Percentiles rank a stretch among this genome's conserved stretches.
Conservation (phyloP, 2,797 vertebrate genomes). For the Tragelaphus eurycerus region DNA sequence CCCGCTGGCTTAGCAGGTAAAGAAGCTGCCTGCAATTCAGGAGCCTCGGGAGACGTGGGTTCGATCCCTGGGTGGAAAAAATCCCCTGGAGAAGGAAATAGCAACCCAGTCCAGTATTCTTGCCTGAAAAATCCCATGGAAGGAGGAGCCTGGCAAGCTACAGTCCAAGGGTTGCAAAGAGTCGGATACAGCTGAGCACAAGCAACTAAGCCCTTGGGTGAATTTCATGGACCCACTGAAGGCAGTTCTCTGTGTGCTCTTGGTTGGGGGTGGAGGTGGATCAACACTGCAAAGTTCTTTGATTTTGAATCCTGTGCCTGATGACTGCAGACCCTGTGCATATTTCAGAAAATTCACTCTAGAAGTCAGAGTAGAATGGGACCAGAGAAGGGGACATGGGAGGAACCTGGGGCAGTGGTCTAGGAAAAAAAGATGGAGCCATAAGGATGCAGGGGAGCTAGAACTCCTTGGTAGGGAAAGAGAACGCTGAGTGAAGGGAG, state of each 20-base stretch:
- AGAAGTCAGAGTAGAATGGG: neutral
- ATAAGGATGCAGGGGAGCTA: neutral
- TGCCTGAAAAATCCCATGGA: neutral
- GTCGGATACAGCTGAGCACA: neutral
- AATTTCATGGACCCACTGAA: neutral
- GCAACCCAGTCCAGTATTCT: neutral
- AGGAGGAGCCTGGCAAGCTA: neutral
- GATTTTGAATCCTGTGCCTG: neutral
- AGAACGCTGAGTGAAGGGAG: neutral
- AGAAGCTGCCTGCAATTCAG: neutral
- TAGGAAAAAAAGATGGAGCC: neutral
- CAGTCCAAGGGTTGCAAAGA: neutral
- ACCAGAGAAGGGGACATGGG: neutral
- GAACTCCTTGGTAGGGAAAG: too few species aligned
- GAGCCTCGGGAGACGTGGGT: fast-evolving
- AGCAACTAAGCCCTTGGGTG: neutral
- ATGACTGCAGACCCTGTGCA: neutral
- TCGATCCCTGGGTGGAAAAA: neutral
- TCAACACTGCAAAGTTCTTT: neutral
- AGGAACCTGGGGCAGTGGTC: neutral
- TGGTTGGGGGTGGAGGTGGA: fast-evolving
- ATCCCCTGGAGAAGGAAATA: neutral
- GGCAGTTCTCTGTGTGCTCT: neutral
- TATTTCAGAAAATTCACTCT: neutral
- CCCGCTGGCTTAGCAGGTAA: fast-evolving